phyloP scores from a whole-genome alignment of 2,113 vertebrate species.

The Pampusana beccarii region DNA sequence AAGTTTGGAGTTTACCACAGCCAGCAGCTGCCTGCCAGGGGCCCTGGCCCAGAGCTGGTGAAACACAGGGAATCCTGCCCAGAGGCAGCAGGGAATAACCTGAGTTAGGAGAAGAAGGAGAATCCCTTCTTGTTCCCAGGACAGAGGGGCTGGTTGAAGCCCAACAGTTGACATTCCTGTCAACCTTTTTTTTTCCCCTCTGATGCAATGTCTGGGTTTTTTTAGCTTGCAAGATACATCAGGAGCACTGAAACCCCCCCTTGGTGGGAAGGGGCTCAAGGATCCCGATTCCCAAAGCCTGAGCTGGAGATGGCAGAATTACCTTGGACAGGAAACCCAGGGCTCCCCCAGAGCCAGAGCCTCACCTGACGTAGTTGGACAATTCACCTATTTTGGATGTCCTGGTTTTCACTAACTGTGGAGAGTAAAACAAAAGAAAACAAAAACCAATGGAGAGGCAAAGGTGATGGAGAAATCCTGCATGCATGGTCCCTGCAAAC shows the following conservation, averaged over 20 bases:
- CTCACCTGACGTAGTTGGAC: constrained; percentile 83
- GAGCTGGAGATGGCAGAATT: background rate
- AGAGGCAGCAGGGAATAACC: background rate
- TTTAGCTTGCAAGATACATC: background rate
- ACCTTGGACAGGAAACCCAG: background rate
- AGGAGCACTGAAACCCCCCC: background rate
- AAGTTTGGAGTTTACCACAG: constrained; percentile 3
- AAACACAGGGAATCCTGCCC: background rate
- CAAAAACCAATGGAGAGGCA: background rate
- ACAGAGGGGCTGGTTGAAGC: background rate
- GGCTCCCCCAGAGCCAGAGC: background rate
- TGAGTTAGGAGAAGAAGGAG: background rate
- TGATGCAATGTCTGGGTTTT: background rate
- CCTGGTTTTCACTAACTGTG: constrained; percentile 86
- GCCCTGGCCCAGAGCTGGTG: background rate
- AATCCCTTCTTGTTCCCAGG: background rate
- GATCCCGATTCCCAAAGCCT: background rate
- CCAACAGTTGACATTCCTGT: background rate
- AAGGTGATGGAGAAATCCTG: background rate
- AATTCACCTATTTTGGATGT: constrained; percentile 79
- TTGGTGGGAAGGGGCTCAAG: background rate
- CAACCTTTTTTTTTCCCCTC: background rate
- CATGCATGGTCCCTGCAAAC: background rate
- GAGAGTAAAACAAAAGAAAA: background rate
- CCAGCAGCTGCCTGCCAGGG: background rate